Base-by-base conservation (phyloP, 2,888 invertebrate genomes). In the Corythucha ciliata region DNA sequence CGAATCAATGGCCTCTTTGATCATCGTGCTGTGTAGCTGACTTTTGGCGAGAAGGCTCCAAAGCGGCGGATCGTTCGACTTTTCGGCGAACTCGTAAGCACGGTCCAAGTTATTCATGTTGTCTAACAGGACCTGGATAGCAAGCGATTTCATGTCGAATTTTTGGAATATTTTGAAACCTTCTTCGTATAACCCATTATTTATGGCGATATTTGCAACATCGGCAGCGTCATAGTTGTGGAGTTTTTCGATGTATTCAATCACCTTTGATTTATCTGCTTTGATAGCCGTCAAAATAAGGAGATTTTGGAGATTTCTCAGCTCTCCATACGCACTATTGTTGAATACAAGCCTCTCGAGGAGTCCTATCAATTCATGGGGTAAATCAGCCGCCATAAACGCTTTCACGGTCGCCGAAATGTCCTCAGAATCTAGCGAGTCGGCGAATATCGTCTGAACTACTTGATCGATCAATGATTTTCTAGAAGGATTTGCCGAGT, bases 201-300 rank as follows among this genome's bases (percentile, higher is more conserved):
- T 90, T 65, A 98, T 97, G 45, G 97, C 97, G 63, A 98, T 98
- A 68, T 96, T 96, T 2, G 98, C 98, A 65, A 98, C 98, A 67
- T 98, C 97, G 0, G 97, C 97, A 1, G 98, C 97, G 72, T 98
- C 98, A 68, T 98, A 98, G 71, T 98, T 98, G 71, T 98, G 97
- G 67, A 98, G 71, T 26, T 96, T 81, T 70, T 96, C 96, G 65
- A 98, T 97, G 72, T 98, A 98, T 68, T 98, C 97, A 97, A 98
- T 97, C 12, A 98, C 98, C 26, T 97, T 82, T 5, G 90, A 88
- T 33, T 92, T 83, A 70, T 98, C 97, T 40, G 97, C 97, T 72
- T 98, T 96, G 66, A 98, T 97, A 25, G 97, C 98, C 62, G 77
- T 73, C 59, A 80, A 65, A 60, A 80, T 79, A 56, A 81, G 67